Percentiles rank a stretch among this genome's conserved stretches.
These are phyloP conservation scores for Meloidogyne exigua DNA, from an alignment of 1,140 invertebrate species.

Conservation along the genomic window DNA sequence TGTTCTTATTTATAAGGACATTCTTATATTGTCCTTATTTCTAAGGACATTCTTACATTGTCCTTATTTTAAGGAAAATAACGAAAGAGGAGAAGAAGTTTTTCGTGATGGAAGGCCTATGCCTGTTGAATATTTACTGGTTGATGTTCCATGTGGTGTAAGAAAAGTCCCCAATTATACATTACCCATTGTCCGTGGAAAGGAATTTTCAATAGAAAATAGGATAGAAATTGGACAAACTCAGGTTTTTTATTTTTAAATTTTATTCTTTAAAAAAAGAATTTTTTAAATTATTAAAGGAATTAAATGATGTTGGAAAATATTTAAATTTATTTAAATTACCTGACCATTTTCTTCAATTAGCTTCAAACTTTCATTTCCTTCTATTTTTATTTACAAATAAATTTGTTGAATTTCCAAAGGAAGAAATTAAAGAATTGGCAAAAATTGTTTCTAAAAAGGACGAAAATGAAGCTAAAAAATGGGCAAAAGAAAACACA, in stretches of 20 bases:
- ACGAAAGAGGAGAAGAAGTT: constrained; percentile 95
- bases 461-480: constrained; percentile 41
- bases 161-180: constrained; percentile 67
- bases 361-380: constrained; percentile 61
- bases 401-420: constrained; percentile 47
- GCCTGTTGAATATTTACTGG: constrained; percentile 92
- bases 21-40: not conserved
- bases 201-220: constrained; percentile 57
- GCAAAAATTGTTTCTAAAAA: constrained; percentile 35
- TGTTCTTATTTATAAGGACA: not conserved
- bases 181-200: not conserved
- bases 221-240: constrained; percentile 44
- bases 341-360: constrained; percentile 51
- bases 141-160: constrained; percentile 93
- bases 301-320: constrained; percentile 34
- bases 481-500: constrained; percentile 49
- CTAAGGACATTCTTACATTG: too few relatives aligned
- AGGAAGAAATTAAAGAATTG: constrained; percentile 45
- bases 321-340: constrained; percentile 45
- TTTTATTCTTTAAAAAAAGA: constrained; percentile 16
- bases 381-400: constrained; percentile 58
- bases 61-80: constrained; percentile 84
- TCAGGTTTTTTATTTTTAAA: constrained; percentile 41
- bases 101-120: constrained; percentile 84
- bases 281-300: constrained; percentile 38